Conservation (phyloP, 2,888 invertebrate genomes). For the Lithodes maja region DNA sequence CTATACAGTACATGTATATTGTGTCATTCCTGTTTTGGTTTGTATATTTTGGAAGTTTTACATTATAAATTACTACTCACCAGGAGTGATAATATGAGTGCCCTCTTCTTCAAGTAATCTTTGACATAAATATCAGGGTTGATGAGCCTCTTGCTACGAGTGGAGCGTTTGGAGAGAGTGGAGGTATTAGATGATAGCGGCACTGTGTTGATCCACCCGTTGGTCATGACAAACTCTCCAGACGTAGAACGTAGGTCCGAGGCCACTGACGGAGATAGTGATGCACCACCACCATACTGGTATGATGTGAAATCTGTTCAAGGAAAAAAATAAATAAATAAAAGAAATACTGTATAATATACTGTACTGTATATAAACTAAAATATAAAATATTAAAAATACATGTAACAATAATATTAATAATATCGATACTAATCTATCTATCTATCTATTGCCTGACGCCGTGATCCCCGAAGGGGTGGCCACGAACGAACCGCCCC, state of each 20-base stretch:
- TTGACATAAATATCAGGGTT: constrained; percentile 89
- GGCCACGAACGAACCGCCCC: too few species aligned
- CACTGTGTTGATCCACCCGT: constrained; percentile 96
- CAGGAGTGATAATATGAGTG: constrained; percentile 93
- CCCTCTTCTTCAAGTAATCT: constrained; percentile 95
- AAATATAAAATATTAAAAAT: too few species aligned
- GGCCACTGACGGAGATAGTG: constrained; percentile 72
- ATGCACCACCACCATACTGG: constrained; percentile 72
- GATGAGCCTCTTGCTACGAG: constrained; percentile 76
- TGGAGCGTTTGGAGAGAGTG: constrained; percentile 84
- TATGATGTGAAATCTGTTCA: constrained; percentile 75
- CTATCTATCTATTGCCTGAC: neutral
- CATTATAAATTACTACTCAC: constrained; percentile 75
- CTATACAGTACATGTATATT: neutral
- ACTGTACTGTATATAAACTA: too few species aligned
- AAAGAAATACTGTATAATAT: neutral
- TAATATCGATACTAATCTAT: neutral
- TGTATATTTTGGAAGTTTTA: too few species aligned
- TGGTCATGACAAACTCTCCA: constrained; percentile 73
- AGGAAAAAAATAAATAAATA: neutral
- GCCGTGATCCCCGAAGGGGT: too few species aligned
- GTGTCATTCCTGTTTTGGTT: too few species aligned
- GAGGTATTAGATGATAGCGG: constrained; percentile 83
- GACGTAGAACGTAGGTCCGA: constrained; percentile 72
- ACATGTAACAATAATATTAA: too few species aligned